Evolutionary conservation across 2,888 invertebrate genomes (phyloP).

Genomic region (Apamea anceps): DNA sequence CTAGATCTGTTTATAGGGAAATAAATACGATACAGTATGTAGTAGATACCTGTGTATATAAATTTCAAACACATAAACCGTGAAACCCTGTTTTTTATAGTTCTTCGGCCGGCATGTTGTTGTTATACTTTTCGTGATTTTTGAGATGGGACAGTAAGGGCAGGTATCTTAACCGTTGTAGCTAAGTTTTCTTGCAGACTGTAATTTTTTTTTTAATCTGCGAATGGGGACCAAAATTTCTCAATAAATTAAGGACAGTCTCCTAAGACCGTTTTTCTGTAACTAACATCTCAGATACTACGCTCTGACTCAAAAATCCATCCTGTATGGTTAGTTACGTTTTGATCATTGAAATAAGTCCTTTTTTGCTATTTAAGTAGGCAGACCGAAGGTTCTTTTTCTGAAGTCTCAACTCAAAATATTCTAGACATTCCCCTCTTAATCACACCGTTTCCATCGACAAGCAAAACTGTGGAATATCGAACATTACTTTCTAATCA

Average conservation of each 20-base stretch:
- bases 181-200: not conserved
- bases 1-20: constrained; percentile 35
- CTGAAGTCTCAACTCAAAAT: not conserved
- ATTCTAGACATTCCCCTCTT: not conserved
- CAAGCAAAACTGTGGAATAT: not conserved
- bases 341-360: not conserved
- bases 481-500: not conserved
- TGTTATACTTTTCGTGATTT: not conserved
- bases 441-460: not conserved
- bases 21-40: not conserved
- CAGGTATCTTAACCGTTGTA: not conserved
- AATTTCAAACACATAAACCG: not conserved
- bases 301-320: not conserved
- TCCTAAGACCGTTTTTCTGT: not conserved
- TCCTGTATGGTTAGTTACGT: not conserved
- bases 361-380: not conserved
- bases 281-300: not conserved
- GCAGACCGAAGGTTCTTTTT: not conserved
- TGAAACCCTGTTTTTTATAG: not conserved
- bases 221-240: too few species aligned
- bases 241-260: not conserved
- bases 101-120: not conserved
- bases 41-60: not conserved
- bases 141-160: not conserved
- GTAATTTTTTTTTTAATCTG: too few species aligned